Evolutionary conservation across 2,888 invertebrate species (phyloP).

Genomic region (Dioctria rufipes): DNA sequence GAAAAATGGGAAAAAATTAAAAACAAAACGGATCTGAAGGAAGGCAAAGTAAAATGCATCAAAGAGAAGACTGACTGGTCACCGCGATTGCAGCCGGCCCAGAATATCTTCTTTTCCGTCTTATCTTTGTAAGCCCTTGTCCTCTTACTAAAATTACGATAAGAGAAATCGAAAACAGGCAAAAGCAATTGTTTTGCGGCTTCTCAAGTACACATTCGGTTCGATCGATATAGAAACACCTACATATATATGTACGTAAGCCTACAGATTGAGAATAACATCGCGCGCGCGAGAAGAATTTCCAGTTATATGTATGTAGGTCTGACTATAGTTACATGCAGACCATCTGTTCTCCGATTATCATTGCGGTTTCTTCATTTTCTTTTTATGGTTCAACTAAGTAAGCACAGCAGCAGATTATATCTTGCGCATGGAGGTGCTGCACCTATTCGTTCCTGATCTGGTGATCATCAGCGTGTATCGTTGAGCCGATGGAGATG

Average conservation of each 20-base stretch:
- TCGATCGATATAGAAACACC: slow-evolving; percentile 9
- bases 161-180: slow-evolving; percentile 26
- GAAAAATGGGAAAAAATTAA: not conserved
- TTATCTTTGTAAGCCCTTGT: slow-evolving; percentile 39
- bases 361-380: slow-evolving; percentile 42
- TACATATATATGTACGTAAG: not conserved
- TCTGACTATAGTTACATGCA: not conserved
- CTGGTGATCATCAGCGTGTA: slow-evolving; percentile 14
- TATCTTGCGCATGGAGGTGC: not conserved
- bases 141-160: slow-evolving; percentile 21
- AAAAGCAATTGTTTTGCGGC: slow-evolving; percentile 46
- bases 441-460: not conserved
- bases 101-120: slow-evolving; percentile 45
- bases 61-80: slow-evolving; percentile 5
- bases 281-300: slow-evolving; percentile 23
- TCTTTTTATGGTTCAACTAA: slow-evolving; percentile 10
- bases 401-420: not conserved
- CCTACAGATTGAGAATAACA: slow-evolving; percentile 18
- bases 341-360: slow-evolving; percentile 23
- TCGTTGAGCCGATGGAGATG: not conserved
- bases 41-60: not conserved
- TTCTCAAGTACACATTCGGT: slow-evolving; percentile 28
- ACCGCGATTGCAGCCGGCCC: not conserved
- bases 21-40: not conserved
- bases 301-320: slow-evolving; percentile 3